These are phyloP conservation scores for Promerops cafer DNA, from an alignment of 2,113 vertebrate species.

Conservation along the genomic window DNA sequence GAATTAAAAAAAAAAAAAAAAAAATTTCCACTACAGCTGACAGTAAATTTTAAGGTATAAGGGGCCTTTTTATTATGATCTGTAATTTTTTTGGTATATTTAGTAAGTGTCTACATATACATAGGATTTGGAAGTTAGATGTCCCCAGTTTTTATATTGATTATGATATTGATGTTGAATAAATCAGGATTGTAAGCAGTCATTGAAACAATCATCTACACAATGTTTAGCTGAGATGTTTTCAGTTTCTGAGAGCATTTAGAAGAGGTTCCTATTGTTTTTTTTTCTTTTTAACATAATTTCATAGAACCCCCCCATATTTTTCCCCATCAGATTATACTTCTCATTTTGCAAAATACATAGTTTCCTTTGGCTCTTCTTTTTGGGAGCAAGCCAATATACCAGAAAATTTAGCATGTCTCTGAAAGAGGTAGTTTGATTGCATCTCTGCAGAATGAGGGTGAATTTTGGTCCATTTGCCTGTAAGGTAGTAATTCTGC, in stretches of 20 bases:
- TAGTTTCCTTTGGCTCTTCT: neutral
- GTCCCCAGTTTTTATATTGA: neutral
- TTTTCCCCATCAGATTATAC: neutral
- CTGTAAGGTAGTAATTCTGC: neutral
- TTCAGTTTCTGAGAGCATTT: neutral
- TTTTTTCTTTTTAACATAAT: neutral
- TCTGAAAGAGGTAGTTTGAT: neutral
- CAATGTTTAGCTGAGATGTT: neutral
- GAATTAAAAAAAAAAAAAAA: neutral
- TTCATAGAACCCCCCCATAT: fast-evolving
- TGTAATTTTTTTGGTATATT: neutral
- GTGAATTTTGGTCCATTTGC: neutral
- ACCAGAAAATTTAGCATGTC: neutral
- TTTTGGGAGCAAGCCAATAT: neutral
- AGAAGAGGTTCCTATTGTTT: neutral
- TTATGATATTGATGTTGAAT: neutral
- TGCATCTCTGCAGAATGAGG: neutral
- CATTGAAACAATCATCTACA: neutral
- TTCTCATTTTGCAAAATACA: neutral
- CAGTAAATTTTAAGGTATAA: neutral
- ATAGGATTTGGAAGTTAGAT: neutral
- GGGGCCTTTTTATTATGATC: neutral
- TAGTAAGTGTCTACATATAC: neutral
- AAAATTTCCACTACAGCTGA: neutral
- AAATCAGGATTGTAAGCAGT: neutral